phyloP scores from a whole-genome alignment of 2,113 vertebrate genomes.

The Xyliphius kryptos region DNA sequence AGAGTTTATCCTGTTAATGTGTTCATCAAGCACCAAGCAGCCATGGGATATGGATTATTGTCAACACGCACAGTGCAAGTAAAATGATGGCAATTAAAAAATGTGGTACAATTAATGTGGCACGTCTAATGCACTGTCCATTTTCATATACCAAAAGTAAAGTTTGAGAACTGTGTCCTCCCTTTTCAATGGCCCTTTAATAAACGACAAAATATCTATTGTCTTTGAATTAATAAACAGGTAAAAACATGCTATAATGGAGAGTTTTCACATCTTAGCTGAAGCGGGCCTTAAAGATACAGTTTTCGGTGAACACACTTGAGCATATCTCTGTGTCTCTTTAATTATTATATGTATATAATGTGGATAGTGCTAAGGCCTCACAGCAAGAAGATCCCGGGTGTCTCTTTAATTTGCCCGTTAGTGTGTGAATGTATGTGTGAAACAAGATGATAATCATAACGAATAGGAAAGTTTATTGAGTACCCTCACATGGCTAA shows the following conservation, averaged over 20 bases:
- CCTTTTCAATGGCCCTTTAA: conserved; percentile 32
- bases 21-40: conserved; percentile 46
- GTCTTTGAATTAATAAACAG: conserved; percentile 36
- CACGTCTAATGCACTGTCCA: conserved; percentile 33
- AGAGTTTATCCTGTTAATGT: conserved; percentile 48
- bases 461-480: conserved; percentile 66
- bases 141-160: conserved; percentile 26
- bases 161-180: conserved; percentile 24
- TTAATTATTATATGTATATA: too few species aligned
- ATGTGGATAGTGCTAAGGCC: too few species aligned
- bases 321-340: too few species aligned
- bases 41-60: conserved; percentile 15
- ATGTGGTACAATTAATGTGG: conserved; percentile 20
- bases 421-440: too few species aligned
- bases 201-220: conserved; percentile 28
- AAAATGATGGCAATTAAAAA: conserved; percentile 9
- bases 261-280: too few species aligned
- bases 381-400: too few species aligned
- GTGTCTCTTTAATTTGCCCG: too few species aligned
- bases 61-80: conserved; percentile 11
- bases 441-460: conserved; percentile 54
- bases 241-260: too few species aligned
- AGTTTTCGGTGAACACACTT: too few species aligned
- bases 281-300: conserved; percentile 20
- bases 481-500: conserved; percentile 55